Conservation (phyloP, 2,888 invertebrate genomes). For the Deilephila elpenor region DNA sequence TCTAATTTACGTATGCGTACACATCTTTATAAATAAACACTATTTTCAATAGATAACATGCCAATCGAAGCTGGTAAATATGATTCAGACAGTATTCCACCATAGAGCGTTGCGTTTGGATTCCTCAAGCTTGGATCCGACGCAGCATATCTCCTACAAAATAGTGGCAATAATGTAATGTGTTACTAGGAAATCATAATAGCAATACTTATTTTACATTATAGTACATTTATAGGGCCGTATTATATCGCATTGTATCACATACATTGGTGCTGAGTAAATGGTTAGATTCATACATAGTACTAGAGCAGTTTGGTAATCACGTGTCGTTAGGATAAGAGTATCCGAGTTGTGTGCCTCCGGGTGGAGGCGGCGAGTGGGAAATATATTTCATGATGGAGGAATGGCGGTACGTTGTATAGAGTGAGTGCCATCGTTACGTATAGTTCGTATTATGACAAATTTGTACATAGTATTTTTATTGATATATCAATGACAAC, state of each 20-base stretch:
- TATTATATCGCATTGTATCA: slow-evolving; percentile 9
- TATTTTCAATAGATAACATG: no score
- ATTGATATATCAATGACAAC: slow-evolving; percentile 52
- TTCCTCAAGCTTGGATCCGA: background rate
- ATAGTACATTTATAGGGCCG: background rate
- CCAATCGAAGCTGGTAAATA: no score
- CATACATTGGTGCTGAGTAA: slow-evolving; percentile 27
- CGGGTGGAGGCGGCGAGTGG: slow-evolving; percentile 38
- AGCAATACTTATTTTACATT: slow-evolving; percentile 10
- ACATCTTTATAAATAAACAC: no score
- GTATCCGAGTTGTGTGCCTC: background rate
- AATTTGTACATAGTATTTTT: slow-evolving; percentile 77
- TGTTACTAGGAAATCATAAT: background rate
- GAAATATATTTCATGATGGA: slow-evolving; percentile 75
- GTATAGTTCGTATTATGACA: slow-evolving; percentile 62
- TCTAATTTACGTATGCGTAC: no score
- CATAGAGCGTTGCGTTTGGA: no score
- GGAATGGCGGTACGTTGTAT: slow-evolving; percentile 65
- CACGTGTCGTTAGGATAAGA: slow-evolving; percentile 1
- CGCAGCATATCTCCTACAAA: slow-evolving; percentile 18
- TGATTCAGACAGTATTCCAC: no score
- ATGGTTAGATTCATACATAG: slow-evolving; percentile 21
- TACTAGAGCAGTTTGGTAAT: slow-evolving; percentile 6
- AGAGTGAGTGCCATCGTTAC: slow-evolving; percentile 78
- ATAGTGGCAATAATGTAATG: slow-evolving; percentile 6